phyloP scores from a whole-genome alignment of 2,888 invertebrate genomes.

The Vannuccia rotundouncinata region DNA sequence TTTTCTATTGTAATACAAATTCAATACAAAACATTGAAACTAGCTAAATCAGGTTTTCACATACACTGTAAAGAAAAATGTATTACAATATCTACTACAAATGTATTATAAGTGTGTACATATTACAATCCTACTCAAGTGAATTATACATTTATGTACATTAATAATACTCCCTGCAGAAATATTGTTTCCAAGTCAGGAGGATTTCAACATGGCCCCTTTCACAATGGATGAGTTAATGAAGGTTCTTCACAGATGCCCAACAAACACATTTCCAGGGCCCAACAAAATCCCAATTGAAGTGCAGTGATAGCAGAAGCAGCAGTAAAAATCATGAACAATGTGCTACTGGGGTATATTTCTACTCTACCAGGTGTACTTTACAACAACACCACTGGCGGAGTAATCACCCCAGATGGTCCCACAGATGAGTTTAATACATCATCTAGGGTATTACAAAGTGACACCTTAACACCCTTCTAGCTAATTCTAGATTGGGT shows the following conservation, averaged over 20 bases:
- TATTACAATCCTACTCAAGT: too few species aligned
- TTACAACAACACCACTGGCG: conserved; percentile 2
- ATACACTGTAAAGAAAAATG: too few species aligned
- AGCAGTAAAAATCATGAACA: neutral
- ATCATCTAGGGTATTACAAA: neutral
- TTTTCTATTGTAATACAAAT: too few species aligned
- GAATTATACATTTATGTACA: too few species aligned
- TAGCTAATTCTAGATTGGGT: conserved; percentile 1
- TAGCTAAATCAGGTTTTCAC: too few species aligned
- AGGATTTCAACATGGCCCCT: neutral
- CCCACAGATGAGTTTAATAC: neutral
- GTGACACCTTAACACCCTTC: neutral
- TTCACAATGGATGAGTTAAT: neutral
- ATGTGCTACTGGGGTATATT: neutral
- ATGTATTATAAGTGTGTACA: too few species aligned
- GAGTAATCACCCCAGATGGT: neutral
- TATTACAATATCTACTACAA: too few species aligned
- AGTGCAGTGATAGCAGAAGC: neutral
- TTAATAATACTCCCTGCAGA: neutral
- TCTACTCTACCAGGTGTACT: neutral
- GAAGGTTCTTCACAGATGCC: neutral
- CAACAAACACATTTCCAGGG: neutral
- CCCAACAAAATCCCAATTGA: neutral
- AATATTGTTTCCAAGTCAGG: neutral
- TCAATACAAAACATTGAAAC: too few species aligned